Conservation (phyloP, 1,140 invertebrate species). For the Drosophila biarmipes region DNA sequence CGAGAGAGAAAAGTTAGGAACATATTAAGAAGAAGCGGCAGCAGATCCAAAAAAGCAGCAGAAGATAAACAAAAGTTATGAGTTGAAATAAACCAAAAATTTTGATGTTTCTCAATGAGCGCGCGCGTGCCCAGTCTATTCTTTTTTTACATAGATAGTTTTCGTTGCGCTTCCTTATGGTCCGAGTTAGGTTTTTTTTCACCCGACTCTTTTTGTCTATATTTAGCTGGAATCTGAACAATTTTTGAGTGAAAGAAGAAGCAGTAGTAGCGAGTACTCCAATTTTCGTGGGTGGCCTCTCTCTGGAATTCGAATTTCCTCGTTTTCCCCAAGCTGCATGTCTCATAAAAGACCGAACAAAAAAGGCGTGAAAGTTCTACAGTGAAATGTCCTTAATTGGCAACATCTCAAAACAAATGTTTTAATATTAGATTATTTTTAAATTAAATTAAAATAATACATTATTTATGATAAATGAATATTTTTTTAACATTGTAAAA, state of each 20-base stretch:
- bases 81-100: constrained; percentile 77
- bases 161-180: constrained; percentile 47
- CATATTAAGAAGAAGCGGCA: constrained; percentile 7
- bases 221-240: constrained; percentile 11
- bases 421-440: too few relatives aligned
- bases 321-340: not conserved
- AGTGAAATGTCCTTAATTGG: not conserved
- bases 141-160: constrained; percentile 14
- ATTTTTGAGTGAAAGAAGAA: constrained; percentile 4
- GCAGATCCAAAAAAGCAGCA: constrained; percentile 32
- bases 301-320: not conserved
- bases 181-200: constrained; percentile 14
- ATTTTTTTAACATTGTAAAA: too few relatives aligned
- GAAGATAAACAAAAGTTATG: constrained; percentile 81
- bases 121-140: constrained; percentile 42
- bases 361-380: not conserved
- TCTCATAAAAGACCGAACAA: not conserved
- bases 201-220: constrained; percentile 22
- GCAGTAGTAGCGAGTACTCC: constrained; percentile 6
- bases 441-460: too few relatives aligned
- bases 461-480: too few relatives aligned
- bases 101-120: constrained; percentile 62
- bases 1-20: constrained; percentile 22
- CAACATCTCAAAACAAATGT: too few relatives aligned
- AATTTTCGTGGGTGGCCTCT: constrained; percentile 13